These are phyloP conservation scores for Xenopus laevis DNA, from an alignment of 2,113 vertebrate genomes.

Conservation along the genomic window DNA sequence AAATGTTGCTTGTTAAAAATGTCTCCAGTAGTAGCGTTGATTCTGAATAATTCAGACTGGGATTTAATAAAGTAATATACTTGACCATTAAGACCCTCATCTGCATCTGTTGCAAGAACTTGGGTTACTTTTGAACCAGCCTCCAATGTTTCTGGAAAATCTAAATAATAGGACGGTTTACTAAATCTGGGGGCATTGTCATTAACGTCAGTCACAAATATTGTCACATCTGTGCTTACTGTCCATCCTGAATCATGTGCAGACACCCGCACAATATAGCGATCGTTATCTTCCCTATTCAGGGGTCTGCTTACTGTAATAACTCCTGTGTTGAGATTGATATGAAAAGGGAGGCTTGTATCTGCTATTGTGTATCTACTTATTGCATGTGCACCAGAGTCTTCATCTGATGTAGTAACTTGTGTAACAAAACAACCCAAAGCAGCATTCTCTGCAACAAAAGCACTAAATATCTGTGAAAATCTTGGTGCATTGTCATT, in stretches of 20 bases:
- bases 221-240: constrained; percentile 91
- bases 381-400: constrained; percentile 79
- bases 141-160: constrained; percentile 86
- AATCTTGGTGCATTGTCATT: constrained; percentile 94
- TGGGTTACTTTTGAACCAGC: constrained; percentile 78
- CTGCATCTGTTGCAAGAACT: constrained; percentile 84
- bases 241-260: constrained; percentile 96
- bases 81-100: constrained; percentile 85
- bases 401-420: constrained; percentile 93
- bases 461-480: constrained; percentile 92
- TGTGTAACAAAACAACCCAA: constrained; percentile 84
- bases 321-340: constrained; percentile 85
- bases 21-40: constrained; percentile 85
- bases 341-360: constrained; percentile 79
- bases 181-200: constrained; percentile 90
- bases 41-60: constrained; percentile 91
- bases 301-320: constrained; percentile 86
- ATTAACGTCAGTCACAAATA: constrained; percentile 90
- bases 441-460: constrained; percentile 87
- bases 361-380: constrained; percentile 87
- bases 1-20: constrained; percentile 90
- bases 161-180: constrained; percentile 88
- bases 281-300: constrained; percentile 88
- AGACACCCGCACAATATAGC: constrained; percentile 86
- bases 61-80: constrained; percentile 94